Evolutionary conservation across 2,113 vertebrate genomes (phyloP), one percentile per base, ranked within the genome.

Genomic region (Actinemys pallida): DNA sequence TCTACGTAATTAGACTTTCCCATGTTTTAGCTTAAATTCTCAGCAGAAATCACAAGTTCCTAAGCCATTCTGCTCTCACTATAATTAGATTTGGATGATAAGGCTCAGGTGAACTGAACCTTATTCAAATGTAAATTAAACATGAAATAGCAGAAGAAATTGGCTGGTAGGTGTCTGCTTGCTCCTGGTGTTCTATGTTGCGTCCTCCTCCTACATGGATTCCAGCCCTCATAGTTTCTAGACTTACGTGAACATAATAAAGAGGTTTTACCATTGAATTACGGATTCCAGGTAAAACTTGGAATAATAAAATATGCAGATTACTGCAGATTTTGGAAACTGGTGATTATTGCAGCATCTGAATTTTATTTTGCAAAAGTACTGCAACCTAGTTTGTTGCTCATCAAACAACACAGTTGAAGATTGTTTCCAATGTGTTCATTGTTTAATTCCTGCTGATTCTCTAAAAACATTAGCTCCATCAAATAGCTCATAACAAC

Each of bases 31-130:
- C 45, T 93, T 95, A 91, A 88, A 93, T 95, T 92, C 54, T 96
- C 29, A 91, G 35, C 52, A 84, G 88, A 96, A 96, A 87, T 54
- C 94, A 59, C n/a, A 87, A 84, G 31, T 81, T 96, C 16, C 29
- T 84, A 86, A 96, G 50, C 47, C 87, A 76, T 84, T 92, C 8
- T 2, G 5, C 31, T 94, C 75, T 86, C 10, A 20, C 53, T 90
- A 95, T 93, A 93, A 94, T 94, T 96, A 96, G 83, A 91, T 88
- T 97, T 90, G 92, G 56, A 90, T 92, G 24, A 96, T 95, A 81
- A n/a, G 89, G 83, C 52, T 96, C 35, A 4, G 2, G 53, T 97
- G 85, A 95, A 80, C 96, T 93, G 87, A 96, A 95, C 35, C 65
- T 93, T 94, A 93, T 85, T 88, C 81, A 91, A 96, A 95, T 87